Base-by-base conservation (phyloP, 2,888 invertebrate species). In the Mesorhabditis belari region DNA sequence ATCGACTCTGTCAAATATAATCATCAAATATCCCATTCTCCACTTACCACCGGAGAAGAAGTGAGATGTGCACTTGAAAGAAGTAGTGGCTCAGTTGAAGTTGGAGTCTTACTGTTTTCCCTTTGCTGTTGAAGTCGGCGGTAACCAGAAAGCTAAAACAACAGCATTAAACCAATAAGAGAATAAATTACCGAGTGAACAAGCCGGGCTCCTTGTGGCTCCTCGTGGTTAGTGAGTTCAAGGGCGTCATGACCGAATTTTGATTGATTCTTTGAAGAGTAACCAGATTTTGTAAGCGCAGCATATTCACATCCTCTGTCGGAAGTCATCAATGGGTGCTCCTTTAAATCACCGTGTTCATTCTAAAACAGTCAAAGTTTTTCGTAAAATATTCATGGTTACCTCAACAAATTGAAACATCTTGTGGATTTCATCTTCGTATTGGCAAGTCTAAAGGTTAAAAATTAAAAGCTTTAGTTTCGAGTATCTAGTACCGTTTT, bases 381-480 rank as follows among this genome's bases (percentile, higher is more conserved):
- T n/a, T 35, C 12, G 44, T 9, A 9, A 35, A 35, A 35, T 17
- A 35, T n/a, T n/a, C 12, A 9, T 35, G 44, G 44, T 9, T 17
- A 56, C 58, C 24, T 66, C 62, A 3, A 66, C 66, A 49, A 66
- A 66, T 21, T 59, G 60, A 23, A 66, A 66, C 60, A 63, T 58
- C 55, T 55, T 27, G 54, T 66, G 63, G 58, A 66, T 66, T 54
- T 66, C 63, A 25, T 63, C 63, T n/a, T 35, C 44, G 44, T 35
- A 35, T 35, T 35, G 44, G n/a, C 12, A 35, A 35, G 44, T 35
- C 44, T 35, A 35, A 35, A n/a, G n/a, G 44, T 17, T 35, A 9
- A n/a, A 17, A 35, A 35, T 9, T 9, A 2, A 35, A n/a, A n/a
- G n/a, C n/a, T n/a, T n/a, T n/a, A n/a, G n/a, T n/a, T n/a, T n/a